Conservation (phyloP, 1,140 invertebrate species). For the Asobara japonica region DNA sequence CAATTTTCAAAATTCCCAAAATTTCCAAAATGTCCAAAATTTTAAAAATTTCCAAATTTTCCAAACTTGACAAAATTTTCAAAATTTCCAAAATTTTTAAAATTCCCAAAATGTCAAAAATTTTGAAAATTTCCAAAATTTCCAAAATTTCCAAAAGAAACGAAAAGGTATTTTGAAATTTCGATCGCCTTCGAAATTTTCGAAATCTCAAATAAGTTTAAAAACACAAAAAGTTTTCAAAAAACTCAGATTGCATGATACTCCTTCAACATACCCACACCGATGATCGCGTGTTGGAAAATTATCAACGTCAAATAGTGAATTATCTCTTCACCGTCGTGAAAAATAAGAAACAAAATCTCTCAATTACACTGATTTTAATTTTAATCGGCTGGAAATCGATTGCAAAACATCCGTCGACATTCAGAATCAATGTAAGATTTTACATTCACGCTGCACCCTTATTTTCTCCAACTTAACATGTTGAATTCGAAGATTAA, state of each 20-base stretch:
- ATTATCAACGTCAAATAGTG: background rate
- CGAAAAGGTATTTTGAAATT: too few relatives aligned
- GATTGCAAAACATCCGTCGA: background rate
- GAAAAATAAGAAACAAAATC: background rate
- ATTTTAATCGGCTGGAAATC: background rate
- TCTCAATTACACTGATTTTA: background rate
- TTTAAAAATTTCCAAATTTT: too few relatives aligned
- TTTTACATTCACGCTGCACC: background rate
- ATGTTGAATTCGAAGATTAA: background rate
- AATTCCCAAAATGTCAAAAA: too few relatives aligned
- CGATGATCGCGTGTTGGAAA: background rate
- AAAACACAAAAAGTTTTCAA: too few relatives aligned
- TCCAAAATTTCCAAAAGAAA: too few relatives aligned
- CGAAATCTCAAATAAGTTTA: too few relatives aligned
- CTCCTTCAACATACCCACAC: background rate
- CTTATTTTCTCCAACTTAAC: background rate
- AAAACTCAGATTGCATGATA: constrained; percentile 8
- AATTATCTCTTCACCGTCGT: background rate
- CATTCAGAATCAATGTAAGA: background rate
- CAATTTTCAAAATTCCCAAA: too few relatives aligned
- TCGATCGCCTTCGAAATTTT: too few relatives aligned
- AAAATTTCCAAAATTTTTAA: too few relatives aligned
- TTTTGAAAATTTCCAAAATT: too few relatives aligned
- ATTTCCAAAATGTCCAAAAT: too few relatives aligned
- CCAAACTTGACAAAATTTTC: too few relatives aligned